Base-by-base conservation (phyloP, 2,888 invertebrate species). In the Diploptera punctata region DNA sequence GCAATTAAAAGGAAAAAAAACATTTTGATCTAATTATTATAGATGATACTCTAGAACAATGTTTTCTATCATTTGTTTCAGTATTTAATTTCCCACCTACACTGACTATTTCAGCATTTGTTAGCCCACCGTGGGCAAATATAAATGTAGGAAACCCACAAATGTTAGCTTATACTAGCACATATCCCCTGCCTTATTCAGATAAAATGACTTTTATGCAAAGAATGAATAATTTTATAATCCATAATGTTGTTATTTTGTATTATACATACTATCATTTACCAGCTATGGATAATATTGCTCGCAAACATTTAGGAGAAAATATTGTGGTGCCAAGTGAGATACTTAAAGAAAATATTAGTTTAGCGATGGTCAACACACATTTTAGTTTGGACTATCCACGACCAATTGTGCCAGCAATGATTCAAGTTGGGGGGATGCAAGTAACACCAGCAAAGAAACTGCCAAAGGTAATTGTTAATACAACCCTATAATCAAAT, bases 331-430 rank as follows among this genome's bases (percentile, higher is more conserved):
- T 74, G 0, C 60, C 78, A 80, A 31, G 84, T 83, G 78, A 85
- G 84, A 77, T 86, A 75, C 85, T 85, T 21, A 84, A 84, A 79
- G n/a, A n/a, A n/a, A 81, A 80, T 68, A 73, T 82, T 18, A 81
- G 82, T 49, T 77, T 85, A 79, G 49, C 84, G 19, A 81, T 86
- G 74, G 47, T 84, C 0, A 85, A 85, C 73, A 77, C 79, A 1
- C 80, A 86, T 78, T 76, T 77, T 60, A 73, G 77, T 3, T 38
- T 78, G 7, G 77, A 77, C 24, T 76, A 76, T 69, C 81, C 82
- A 0, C 78, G 81, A 18, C 84, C 86, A 1, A 77, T 82, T 5
- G 80, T 84, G 4, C 83, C 84, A 0, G 80, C 79, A 73, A 77
- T 83, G 10, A 74, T 85, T 3, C 81, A 81, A 67, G 80, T 84